Conservation (phyloP, 2,888 invertebrate genomes). For the Choreutis nemorana region DNA sequence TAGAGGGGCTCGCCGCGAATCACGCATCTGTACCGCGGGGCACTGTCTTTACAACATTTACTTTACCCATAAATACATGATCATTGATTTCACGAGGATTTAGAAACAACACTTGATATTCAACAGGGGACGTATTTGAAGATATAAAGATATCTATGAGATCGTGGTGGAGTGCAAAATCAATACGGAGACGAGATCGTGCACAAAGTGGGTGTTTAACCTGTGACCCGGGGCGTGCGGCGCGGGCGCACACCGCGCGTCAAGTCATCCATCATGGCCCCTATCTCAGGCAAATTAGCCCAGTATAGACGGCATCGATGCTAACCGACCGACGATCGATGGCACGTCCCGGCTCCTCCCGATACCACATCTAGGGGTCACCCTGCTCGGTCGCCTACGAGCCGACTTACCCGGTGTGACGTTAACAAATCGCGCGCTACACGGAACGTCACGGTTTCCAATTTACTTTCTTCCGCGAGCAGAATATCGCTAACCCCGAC, state of each 20-base stretch:
- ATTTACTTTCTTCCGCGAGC: constrained; percentile 44
- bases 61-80: constrained; percentile 17
- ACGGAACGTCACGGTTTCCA: constrained; percentile 44
- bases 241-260: constrained; percentile 43
- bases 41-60: constrained; percentile 18
- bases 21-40: constrained; percentile 20
- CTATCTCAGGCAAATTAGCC: constrained; percentile 55
- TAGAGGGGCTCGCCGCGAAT: constrained; percentile 17
- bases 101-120: constrained; percentile 13
- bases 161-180: constrained; percentile 53
- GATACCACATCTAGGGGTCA: constrained; percentile 14
- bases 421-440: constrained; percentile 45
- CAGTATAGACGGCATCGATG: constrained; percentile 39
- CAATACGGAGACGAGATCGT: constrained; percentile 54
- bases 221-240: constrained; percentile 44
- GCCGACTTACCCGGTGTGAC: constrained; percentile 34
- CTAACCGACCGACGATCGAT: constrained; percentile 14
- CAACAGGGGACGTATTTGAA: constrained; percentile 19
- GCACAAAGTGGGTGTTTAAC: constrained; percentile 61
- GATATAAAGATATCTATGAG: constrained; percentile 26
- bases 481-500: constrained; percentile 33
- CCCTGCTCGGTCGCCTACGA: constrained; percentile 17
- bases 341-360: constrained; percentile 11
- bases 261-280: constrained; percentile 50
- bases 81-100: constrained; percentile 19